These are phyloP conservation scores for Pseudococcus jackbeardsleyi DNA, from an alignment of 2,888 invertebrate species.

Conservation along the genomic window DNA sequence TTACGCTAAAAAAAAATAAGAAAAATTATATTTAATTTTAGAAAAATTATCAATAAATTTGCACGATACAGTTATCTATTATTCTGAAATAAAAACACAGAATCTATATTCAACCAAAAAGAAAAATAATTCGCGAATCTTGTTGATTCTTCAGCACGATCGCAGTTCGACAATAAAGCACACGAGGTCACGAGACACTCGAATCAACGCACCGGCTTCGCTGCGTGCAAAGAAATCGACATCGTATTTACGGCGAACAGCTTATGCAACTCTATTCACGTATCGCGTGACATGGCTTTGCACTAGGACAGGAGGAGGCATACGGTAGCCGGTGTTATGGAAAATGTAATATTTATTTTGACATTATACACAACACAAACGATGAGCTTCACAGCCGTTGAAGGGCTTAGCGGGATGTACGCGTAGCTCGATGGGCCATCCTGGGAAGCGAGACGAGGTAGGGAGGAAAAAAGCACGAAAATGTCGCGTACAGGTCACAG, in stretches of 20 bases:
- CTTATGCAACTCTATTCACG: constrained; percentile 12
- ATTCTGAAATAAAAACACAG: no score
- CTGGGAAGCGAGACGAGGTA: not conserved
- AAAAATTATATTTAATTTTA: no score
- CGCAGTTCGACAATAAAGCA: not conserved
- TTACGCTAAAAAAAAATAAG: no score
- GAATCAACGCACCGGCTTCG: no score
- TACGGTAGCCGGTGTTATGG: not conserved
- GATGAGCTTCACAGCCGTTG: not conserved
- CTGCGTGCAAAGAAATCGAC: not conserved
- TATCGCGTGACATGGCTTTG: not conserved
- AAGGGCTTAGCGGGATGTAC: not conserved
- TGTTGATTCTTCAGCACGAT: no score
- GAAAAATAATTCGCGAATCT: no score
- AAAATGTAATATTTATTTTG: constrained; percentile 15
- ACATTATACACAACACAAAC: not conserved
- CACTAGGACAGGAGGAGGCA: not conserved
- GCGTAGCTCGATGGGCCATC: not conserved
- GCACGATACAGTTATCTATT: no score
- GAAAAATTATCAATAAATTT: no score
- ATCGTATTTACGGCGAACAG: constrained; percentile 7
- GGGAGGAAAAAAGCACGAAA: not conserved
- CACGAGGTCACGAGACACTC: no score
- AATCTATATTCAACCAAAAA: no score
- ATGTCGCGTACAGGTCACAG: not conserved